These are phyloP conservation scores for Lepus timidus DNA, from an alignment of 2,113 vertebrate genomes.

Conservation along the genomic window DNA sequence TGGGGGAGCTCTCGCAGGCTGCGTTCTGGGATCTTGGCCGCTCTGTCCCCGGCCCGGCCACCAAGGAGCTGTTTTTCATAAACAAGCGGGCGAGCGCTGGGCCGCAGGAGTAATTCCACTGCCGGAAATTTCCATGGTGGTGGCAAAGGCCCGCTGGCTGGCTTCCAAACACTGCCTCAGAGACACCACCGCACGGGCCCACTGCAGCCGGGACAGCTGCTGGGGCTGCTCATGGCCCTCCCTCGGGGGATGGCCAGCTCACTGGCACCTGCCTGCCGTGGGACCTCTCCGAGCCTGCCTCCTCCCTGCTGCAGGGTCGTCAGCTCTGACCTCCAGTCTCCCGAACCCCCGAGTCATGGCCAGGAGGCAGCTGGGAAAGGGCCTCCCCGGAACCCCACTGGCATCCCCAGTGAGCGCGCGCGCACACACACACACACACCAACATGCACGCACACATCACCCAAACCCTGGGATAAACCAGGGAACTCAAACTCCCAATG, in stretches of 20 bases:
- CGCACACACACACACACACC: not conserved
- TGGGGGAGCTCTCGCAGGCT: conserved; percentile 28
- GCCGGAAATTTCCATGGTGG: conserved; percentile 73
- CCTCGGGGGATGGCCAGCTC: not conserved
- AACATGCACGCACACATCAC: not conserved
- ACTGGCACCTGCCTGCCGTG: not conserved
- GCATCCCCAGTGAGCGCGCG: no score
- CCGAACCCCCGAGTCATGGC: no score
- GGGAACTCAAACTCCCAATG: not conserved
- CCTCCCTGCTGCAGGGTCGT: not conserved
- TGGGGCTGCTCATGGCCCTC: not conserved
- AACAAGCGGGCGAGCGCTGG: conserved; percentile 34
- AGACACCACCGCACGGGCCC: not conserved
- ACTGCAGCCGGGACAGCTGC: not conserved
- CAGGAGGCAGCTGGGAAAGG: no score
- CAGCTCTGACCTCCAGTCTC: not conserved
- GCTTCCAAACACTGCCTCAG: conserved; percentile 49
- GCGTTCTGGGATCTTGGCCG: conserved; percentile 56
- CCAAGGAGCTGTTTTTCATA: conserved; percentile 70
- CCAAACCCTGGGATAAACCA: not conserved
- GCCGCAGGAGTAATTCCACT: conserved; percentile 37
- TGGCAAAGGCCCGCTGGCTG: conserved; percentile 64
- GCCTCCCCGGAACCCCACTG: no score
- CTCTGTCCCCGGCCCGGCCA: conserved; percentile 68
- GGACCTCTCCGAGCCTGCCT: conserved; percentile 41